Base-by-base conservation (phyloP, 2,888 invertebrate species). In the Nephrocerus scutellatus region DNA sequence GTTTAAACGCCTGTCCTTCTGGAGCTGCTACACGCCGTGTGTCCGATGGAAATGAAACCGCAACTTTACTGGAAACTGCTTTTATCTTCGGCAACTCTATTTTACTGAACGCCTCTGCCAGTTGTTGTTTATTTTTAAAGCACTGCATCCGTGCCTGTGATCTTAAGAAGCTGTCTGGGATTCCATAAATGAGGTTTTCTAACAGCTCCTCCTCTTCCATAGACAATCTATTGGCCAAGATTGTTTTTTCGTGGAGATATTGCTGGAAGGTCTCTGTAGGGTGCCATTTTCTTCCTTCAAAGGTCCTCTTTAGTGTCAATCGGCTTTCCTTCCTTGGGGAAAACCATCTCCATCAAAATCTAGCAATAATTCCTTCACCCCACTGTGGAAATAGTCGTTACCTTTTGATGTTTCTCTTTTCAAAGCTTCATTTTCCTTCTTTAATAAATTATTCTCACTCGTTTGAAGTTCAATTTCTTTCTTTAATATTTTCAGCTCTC, bases 81-180 rank as follows among this genome's bases (percentile, higher is more conserved):
- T n/a, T n/a, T n/a, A n/a, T n/a, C n/a, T n/a, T n/a, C n/a, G n/a
- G n/a, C n/a, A n/a, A n/a, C n/a, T n/a, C n/a, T n/a, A n/a, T n/a
- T n/a, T n/a, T n/a, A n/a, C n/a, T n/a, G n/a, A n/a, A n/a, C n/a
- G n/a, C n/a, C n/a, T n/a, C n/a, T n/a, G n/a, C n/a, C n/a, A n/a
- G n/a, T 18, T 33, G 39, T 14, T 39, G 32, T 9, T 9, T 25
- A 7, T 14, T 20, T 12, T 3, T 24, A 28, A 28, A 39, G 7
- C 22, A 21, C 31, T 39, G 39, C 36, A 35, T 35, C n/a, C 21
- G 20, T 20, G 39, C 39, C 16, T 39, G 34, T 19, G 30, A 22
- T 6, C 35, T 23, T 26, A 40, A 24, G 5, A 26, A 21, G 14
- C 9, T 15, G 20, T 40, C 36, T 8, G 36, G n/a, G n/a, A n/a